These are phyloP conservation scores for Akabosia matsudoensis DNA, from an alignment of 1,140 invertebrate species.

Conservation along the genomic window DNA sequence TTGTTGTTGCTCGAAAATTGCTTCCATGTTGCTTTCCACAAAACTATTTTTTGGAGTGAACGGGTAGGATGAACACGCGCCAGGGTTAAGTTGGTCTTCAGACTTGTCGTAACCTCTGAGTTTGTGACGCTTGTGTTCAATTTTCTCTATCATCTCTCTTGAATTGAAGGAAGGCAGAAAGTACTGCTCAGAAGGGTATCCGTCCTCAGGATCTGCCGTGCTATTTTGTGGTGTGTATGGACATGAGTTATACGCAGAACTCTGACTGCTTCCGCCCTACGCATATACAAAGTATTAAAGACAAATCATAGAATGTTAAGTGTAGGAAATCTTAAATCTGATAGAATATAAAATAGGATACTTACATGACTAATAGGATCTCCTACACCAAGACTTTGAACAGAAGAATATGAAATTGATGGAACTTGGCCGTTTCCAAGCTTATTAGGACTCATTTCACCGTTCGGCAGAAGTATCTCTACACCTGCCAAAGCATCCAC, in stretches of 20 bases:
- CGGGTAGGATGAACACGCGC: constrained; percentile 45
- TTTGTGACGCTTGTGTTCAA: constrained; percentile 48
- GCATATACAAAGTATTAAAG: background rate
- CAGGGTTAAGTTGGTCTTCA: constrained; percentile 41
- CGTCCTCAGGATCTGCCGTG: constrained; percentile 47
- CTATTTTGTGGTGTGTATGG: constrained; percentile 51
- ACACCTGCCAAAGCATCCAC: constrained; percentile 43
- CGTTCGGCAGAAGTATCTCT: constrained; percentile 42
- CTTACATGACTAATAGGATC: constrained; percentile 46
- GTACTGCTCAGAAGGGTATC: constrained; percentile 37
- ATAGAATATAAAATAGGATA: no score
- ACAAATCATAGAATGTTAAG: no score
- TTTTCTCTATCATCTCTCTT: constrained; percentile 51
- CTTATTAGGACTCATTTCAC: constrained; percentile 46
- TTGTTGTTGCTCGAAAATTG: constrained; percentile 44
- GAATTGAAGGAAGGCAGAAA: constrained; percentile 50
- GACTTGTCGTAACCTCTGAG: constrained; percentile 48
- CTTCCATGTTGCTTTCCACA: constrained; percentile 49
- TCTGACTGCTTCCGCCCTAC: constrained; percentile 47
- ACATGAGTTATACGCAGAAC: constrained; percentile 50
- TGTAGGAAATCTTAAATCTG: no score
- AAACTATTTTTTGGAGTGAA: constrained; percentile 51
- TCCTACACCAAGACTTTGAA: constrained; percentile 43
- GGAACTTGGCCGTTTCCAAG: constrained; percentile 31
- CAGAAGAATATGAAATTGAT: constrained; percentile 44